These are phyloP conservation scores for Nomada lathburiana DNA, from an alignment of 2,888 invertebrate species.

Conservation along the genomic window DNA sequence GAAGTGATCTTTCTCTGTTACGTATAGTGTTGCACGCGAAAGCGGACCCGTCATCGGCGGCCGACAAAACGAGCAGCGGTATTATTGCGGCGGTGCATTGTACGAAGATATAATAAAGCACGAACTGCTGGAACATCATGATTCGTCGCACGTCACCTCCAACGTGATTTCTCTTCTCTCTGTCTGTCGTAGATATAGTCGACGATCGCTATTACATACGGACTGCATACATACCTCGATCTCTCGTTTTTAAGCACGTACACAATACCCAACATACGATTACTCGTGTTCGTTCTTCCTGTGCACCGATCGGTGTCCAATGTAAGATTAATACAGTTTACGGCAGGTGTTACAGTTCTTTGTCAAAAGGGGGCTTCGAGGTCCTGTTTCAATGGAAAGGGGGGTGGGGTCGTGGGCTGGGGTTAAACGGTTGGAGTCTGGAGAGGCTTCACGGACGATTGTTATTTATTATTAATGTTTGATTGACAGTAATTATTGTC, in stretches of 20 bases:
- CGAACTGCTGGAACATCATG: conserved; percentile 77
- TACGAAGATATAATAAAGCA: conserved; percentile 81
- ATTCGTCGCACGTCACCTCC: conserved; percentile 75
- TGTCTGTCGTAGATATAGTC: conserved; percentile 67
- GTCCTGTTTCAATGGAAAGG: background rate
- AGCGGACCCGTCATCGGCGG: conserved; percentile 55
- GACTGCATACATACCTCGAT: conserved; percentile 27
- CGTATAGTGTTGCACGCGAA: conserved; percentile 50
- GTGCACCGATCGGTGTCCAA: conserved; percentile 36
- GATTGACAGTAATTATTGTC: too few species aligned
- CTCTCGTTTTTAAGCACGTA: conserved; percentile 33
- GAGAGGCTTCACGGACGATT: too few species aligned
- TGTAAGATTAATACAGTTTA: conserved; percentile 14
- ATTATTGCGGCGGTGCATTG: conserved; percentile 70
- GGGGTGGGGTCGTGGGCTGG: too few species aligned
- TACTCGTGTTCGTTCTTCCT: conserved; percentile 30
- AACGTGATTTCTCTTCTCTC: conserved; percentile 71
- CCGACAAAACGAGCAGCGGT: conserved; percentile 50
- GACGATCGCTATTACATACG: conserved; percentile 24
- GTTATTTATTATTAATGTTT: too few species aligned
- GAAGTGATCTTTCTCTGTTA: conserved; percentile 49
- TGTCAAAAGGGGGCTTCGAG: background rate
- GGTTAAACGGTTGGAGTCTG: too few species aligned
- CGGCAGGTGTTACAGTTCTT: conserved; percentile 12
- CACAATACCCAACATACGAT: conserved; percentile 33